A percentile compares a stretch with the other conserved stretches of the same genome.
Conservation (phyloP, 2,888 invertebrate species). For the Zaprionus bogoriensis region DNA sequence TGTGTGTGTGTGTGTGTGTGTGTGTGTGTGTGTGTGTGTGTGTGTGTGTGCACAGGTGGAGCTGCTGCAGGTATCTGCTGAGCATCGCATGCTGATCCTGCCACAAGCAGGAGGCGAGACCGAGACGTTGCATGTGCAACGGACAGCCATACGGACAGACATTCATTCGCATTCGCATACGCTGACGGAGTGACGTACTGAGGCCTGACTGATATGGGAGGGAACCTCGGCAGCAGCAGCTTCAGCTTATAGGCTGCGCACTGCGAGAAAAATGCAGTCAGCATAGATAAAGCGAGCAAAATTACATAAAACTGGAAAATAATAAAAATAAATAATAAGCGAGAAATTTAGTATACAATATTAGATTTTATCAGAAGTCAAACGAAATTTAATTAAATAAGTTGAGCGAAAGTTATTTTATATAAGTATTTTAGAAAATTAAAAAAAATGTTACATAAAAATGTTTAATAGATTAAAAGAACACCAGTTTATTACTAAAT, state of each 20-base stretch:
- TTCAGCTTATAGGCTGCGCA: constrained; percentile 18
- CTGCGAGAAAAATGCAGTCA: constrained; percentile 25
- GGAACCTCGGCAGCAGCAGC: constrained; percentile 39
- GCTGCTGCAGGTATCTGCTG: constrained; percentile 34
- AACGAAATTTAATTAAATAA: no score
- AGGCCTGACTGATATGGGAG: constrained; percentile 74
- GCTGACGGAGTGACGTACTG: constrained; percentile 72
- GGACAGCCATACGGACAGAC: constrained; percentile 7
- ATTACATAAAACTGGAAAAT: no score
- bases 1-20: not conserved
- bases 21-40: not conserved
- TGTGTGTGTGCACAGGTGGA: constrained; percentile 10
- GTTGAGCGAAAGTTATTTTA: no score
- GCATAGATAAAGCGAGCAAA: no score
- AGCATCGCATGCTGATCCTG: constrained; percentile 79
- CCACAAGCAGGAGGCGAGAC: constrained; percentile 58
- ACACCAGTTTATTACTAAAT: no score
- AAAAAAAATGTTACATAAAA: no score
- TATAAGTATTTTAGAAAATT: no score
- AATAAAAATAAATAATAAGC: no score
- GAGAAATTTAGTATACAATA: no score
- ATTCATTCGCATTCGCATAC: constrained; percentile 27
- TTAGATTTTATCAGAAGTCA: no score
- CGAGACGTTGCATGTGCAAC: constrained; percentile 60
- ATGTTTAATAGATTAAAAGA: no score